These are phyloP conservation scores for Pharmacophagus antenor DNA, from an alignment of 2,888 invertebrate genomes.

Conservation along the genomic window DNA sequence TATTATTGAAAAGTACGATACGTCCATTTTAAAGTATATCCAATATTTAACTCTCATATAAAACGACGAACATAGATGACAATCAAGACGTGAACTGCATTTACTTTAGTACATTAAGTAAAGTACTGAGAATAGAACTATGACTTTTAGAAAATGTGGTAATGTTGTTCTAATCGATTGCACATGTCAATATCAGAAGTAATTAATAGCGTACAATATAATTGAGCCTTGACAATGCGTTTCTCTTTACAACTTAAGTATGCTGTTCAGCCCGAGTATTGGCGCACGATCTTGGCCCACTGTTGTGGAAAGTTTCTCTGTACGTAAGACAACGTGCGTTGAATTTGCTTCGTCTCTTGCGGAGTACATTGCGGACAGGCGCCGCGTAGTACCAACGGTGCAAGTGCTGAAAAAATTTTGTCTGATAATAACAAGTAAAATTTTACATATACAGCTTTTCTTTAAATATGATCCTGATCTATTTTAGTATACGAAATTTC, in stretches of 20 bases:
- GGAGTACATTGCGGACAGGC: slow-evolving; percentile 86
- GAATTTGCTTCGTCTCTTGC: slow-evolving; percentile 86
- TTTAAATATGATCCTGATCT: too few relatives aligned
- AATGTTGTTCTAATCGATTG: neutral
- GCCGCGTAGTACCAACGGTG: slow-evolving; percentile 87
- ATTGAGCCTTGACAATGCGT: slow-evolving; percentile 25
- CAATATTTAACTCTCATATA: too few relatives aligned
- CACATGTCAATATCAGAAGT: neutral
- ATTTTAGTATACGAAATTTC: too few relatives aligned
- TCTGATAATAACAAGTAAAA: neutral
- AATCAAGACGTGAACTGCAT: too few relatives aligned
- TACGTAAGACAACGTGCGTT: slow-evolving; percentile 86
- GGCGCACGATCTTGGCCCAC: slow-evolving; percentile 87
- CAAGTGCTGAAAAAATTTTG: slow-evolving; percentile 81
- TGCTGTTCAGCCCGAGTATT: slow-evolving; percentile 79
- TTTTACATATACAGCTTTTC: too few relatives aligned
- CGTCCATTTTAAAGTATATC: too few relatives aligned
- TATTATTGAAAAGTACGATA: too few relatives aligned
- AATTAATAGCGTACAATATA: slow-evolving; percentile 7
- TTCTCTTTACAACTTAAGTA: slow-evolving; percentile 22
- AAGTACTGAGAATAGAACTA: too few relatives aligned
- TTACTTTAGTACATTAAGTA: neutral
- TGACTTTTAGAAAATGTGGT: neutral
- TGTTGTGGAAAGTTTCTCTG: slow-evolving; percentile 88
- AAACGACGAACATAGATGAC: too few relatives aligned